A percentile compares a stretch with the other conserved stretches of the same genome.
Evolutionary conservation across 2,113 vertebrate species (phyloP).

Genomic region (Hipposideros armiger): DNA sequence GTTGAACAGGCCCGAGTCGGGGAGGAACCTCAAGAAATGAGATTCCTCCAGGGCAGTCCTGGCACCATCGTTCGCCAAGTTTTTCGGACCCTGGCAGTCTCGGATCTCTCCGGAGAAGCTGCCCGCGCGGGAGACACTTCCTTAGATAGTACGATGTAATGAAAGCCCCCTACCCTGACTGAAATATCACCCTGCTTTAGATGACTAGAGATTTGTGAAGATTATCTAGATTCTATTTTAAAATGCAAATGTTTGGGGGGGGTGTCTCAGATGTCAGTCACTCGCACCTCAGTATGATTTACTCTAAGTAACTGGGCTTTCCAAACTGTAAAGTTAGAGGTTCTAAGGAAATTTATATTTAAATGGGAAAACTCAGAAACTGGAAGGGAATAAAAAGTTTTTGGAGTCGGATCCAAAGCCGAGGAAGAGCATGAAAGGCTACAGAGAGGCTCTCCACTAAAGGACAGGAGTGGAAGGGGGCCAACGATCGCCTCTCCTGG

Average conservation of each 20-base stretch:
- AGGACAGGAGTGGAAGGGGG: not conserved
- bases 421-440: not conserved
- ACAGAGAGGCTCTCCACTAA: not conserved
- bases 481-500: not conserved
- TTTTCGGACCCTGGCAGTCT: not conserved
- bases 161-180: not conserved
- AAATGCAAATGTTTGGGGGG: not conserved
- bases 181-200: not conserved
- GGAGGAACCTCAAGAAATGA: not conserved
- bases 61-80: not conserved
- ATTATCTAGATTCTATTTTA: not conserved
- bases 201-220: not conserved
- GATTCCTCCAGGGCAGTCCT: not conserved
- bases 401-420: not conserved
- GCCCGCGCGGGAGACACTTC: rapidly evolving
- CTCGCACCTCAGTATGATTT: slow-evolving; percentile 27
- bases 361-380: not conserved
- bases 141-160: not conserved
- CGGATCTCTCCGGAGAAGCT: not conserved
- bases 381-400: not conserved
- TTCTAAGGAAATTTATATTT: not conserved
- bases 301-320: not conserved
- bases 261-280: not conserved
- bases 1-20: slow-evolving; percentile 48
- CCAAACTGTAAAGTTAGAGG: not conserved